These are phyloP conservation scores for Synodontis membranacea DNA, from an alignment of 2,113 vertebrate species.

Conservation along the genomic window DNA sequence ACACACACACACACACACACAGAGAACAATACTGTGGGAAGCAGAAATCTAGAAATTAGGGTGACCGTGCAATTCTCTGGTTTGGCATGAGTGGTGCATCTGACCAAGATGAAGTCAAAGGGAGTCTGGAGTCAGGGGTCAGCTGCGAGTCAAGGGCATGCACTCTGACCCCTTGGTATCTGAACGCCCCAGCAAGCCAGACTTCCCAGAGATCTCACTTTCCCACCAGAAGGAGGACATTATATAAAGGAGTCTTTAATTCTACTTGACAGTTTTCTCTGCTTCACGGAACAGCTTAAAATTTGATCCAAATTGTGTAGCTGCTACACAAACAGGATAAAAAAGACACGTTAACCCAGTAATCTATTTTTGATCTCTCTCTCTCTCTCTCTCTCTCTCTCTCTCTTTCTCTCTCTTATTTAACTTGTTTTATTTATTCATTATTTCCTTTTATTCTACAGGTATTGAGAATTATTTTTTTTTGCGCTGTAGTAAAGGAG, in stretches of 20 bases:
- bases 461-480: too few relatives aligned
- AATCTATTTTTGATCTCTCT: too few relatives aligned
- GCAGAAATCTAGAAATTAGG: constrained; percentile 68
- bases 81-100: constrained; percentile 62
- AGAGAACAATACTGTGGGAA: constrained; percentile 31
- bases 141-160: constrained; percentile 69
- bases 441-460: too few relatives aligned
- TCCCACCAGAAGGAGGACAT: neutral
- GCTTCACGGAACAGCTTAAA: neutral
- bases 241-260: neutral
- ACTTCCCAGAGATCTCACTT: constrained; percentile 31
- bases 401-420: too few relatives aligned
- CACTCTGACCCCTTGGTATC: constrained; percentile 60
- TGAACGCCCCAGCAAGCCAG: constrained; percentile 20
- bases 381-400: too few relatives aligned
- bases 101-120: constrained; percentile 44
- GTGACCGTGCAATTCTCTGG: constrained; percentile 58
- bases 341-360: neutral
- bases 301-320: neutral
- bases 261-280: neutral
- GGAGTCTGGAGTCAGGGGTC: constrained; percentile 65
- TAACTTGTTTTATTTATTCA: too few relatives aligned
- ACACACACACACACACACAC: neutral
- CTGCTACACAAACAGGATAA: neutral
- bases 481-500: too few relatives aligned